Conservation (phyloP, 1,140 invertebrate genomes). For the Drosophila willistoni region DNA sequence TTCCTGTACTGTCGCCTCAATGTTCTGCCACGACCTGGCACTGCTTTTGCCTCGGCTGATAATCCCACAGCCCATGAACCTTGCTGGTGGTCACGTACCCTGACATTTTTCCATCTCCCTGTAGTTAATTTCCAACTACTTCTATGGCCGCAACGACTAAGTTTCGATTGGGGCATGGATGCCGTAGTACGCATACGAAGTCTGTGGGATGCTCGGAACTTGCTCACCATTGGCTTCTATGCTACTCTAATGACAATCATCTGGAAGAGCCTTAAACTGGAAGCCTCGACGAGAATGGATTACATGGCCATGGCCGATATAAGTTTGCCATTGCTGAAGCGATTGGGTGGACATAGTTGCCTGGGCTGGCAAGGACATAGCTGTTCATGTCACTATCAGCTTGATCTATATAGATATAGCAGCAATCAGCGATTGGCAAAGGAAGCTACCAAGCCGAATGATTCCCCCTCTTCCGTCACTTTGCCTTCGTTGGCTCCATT, state of each 20-base stretch:
- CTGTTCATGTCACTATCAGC: constrained; percentile 53
- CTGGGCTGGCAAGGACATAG: constrained; percentile 43
- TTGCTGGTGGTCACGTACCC: constrained; percentile 87
- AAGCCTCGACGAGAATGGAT: constrained; percentile 22
- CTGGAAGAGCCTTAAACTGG: constrained; percentile 59
- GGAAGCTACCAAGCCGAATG: neutral
- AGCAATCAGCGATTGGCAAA: constrained; percentile 2
- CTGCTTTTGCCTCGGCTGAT: constrained; percentile 93
- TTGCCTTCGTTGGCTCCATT: constrained; percentile 84
- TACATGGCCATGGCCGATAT: constrained; percentile 53
- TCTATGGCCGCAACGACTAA: constrained; percentile 91
- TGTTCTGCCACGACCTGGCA: constrained; percentile 86
- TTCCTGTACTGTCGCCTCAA: constrained; percentile 87
- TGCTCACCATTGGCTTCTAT: constrained; percentile 89
- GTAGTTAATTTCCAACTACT: constrained; percentile 93
- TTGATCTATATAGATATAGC: constrained; percentile 7
- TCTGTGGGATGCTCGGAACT: constrained; percentile 89
- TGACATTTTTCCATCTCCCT: constrained; percentile 94
- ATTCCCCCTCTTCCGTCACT: neutral
- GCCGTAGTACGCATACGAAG: constrained; percentile 91
- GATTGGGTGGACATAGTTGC: constrained; percentile 51
- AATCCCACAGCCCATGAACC: constrained; percentile 93
- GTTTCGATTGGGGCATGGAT: constrained; percentile 98
- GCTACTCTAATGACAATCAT: constrained; percentile 83
- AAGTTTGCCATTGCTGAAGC: constrained; percentile 48